Conservation (phyloP, 35 echinoderm and acorn worm genomes). For the Nesometra sesokonis region DNA sequence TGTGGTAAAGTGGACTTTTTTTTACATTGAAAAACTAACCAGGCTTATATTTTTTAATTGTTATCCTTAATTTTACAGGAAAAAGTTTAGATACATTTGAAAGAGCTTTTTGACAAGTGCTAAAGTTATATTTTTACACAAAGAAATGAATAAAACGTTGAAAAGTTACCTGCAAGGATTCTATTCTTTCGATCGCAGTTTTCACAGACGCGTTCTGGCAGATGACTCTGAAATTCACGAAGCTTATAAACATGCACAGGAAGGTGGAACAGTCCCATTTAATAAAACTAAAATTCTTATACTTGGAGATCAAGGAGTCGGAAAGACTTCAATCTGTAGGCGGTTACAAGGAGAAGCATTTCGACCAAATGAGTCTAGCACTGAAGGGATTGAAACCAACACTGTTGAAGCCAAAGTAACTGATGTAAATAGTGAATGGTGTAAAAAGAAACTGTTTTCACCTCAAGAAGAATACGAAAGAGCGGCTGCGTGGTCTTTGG, state of each 20-base stretch:
- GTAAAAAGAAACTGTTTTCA: neutral
- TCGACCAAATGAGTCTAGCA: neutral
- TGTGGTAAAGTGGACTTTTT: too few species aligned
- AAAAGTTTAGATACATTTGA: too few species aligned
- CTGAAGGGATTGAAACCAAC: neutral
- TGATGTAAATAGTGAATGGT: neutral
- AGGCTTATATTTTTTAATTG: too few species aligned
- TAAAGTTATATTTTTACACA: too few species aligned
- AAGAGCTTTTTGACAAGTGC: too few species aligned
- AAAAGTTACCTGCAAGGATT: neutral
- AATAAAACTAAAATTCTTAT: neutral
- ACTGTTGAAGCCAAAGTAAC: neutral
- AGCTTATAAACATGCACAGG: neutral
- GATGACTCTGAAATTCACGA: neutral
- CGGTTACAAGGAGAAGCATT: neutral
- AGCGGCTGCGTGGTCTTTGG: neutral
- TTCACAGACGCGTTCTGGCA: neutral
- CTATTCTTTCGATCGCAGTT: neutral
- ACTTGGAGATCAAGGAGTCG: neutral
- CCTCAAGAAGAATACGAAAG: neutral
- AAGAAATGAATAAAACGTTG: too few species aligned
- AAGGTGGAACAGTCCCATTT: neutral
- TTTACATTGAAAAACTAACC: too few species aligned
- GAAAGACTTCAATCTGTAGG: neutral
- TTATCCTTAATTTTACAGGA: too few species aligned